phyloP scores from a whole-genome alignment of 2,797 vertebrate species.

The Chelonia mydas region DNA sequence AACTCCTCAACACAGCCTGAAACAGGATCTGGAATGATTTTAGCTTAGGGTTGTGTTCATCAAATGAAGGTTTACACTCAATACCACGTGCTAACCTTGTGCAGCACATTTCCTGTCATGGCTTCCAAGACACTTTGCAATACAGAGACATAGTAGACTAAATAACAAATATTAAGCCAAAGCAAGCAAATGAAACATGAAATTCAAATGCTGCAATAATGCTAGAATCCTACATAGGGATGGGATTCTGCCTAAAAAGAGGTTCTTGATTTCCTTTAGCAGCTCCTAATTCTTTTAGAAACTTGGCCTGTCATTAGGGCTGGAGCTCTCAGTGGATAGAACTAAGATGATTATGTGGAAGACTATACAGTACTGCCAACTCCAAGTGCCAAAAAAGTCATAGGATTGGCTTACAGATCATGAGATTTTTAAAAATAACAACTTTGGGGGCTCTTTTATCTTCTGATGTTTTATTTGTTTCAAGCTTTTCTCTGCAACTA shows the following conservation, averaged over 20 bases:
- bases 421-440: background rate
- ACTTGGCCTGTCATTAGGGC: slow-evolving; percentile 17
- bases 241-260: background rate
- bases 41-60: background rate
- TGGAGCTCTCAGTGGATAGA: background rate
- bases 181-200: slow-evolving; percentile 40
- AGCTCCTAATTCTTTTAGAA: background rate
- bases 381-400: background rate
- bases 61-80: background rate
- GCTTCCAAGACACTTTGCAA: background rate
- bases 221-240: background rate
- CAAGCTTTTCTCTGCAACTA: background rate
- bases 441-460: background rate
- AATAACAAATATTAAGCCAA: background rate
- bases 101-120: background rate
- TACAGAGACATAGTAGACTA: background rate
- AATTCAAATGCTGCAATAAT: slow-evolving; percentile 15
- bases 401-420: background rate
- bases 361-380: background rate
- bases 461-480: slow-evolving; percentile 7
- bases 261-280: background rate
- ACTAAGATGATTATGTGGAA: slow-evolving; percentile 14
- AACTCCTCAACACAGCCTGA: background rate
- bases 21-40: accelerated
- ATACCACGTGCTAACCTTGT: background rate